Base-by-base conservation (phyloP, 1,140 invertebrate genomes). In the Atta colombica region DNA sequence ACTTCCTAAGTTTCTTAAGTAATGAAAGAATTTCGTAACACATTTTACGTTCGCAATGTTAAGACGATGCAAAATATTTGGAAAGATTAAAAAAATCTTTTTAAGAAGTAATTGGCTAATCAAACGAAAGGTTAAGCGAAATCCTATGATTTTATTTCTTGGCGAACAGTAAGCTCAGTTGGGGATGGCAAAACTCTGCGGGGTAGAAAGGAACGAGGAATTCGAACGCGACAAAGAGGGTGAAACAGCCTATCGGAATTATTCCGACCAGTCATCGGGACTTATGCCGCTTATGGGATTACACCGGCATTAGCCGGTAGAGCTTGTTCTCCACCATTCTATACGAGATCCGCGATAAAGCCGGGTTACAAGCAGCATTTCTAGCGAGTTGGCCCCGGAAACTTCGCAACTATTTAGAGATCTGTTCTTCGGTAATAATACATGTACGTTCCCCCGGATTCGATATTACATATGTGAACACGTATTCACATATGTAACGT, bases 211-310 rank as follows among this genome's bases (percentile, higher is more conserved):
- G 66, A 71, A 65, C 63, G 45, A 58, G 18, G 16, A 61, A 68
- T 45, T 53, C 66, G 63, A 55, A 45, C 45, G 80, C 78, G 60
- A 77, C 86, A 51, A 81, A 77, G 86, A 85, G 89, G 89, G 78
- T 87, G 88, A 77, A 84, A 92, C 92, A 86, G 90, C 92, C 91
- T 93, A 93, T 93, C 89, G 92, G 93, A 92, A 93, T 94, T 93
- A 94, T 93, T 93, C 93, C 89, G 90, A 89, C 91, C 91, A 93
- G 93, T 94, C 93, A 92, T 92, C 90, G 90, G 91, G 93, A 94
- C 92, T 94, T 94, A 94, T 88, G 89, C 92, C 91, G 93, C 93
- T 94, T 94, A 94, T 94, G 85, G 93, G 94, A 94, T 94, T 94
- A 94, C 91, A 92, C 68, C 60, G 88, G 93, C 91, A 93, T 94